Evolutionary conservation across 1,140 invertebrate species (phyloP), one percentile per base, ranked within the genome.

Genomic region (Pseudoatta argentina): DNA sequence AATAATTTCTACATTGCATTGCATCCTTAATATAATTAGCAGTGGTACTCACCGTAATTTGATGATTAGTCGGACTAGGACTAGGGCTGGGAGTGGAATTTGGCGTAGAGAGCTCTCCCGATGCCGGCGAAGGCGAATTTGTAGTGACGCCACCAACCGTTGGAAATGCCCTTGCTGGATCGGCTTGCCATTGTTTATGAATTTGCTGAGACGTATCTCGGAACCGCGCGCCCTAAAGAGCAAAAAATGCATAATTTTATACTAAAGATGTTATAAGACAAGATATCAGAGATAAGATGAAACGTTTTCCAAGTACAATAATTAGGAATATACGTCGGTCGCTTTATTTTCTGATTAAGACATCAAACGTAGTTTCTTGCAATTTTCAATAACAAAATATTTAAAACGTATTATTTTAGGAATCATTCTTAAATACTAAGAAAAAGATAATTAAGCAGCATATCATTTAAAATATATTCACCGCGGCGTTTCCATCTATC

Each of bases 151-250:
- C 91, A 78, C 93, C 93, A n/a, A 95, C 94, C 0, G 95, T 95
- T 21, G 95, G 95, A 89, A 95, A 95, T 39, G 95, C 93, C 85
- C 94, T 87, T 3, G 93, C 82, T 16, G 94, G 94, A 88, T 94
- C 93, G 53, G 93, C 93, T 79, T 94, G 94, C 95, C 95, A 95
- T 93, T 95, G 95, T 85, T 95, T 95, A 64, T 95, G 94, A 61
- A 95, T 95, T 85, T 95, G 94, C 61, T 95, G 94, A 57, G 95
- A 94, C 75, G 95, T 95, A 81, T 95, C 95, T 72, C 93, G 92
- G 85, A 95, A 95, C 91, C 95, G 93, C 71, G 94, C 93, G 55
- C 94, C 94, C 94, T 95, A 88, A 93, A 93, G 12, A 93, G 4
- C 57, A 61, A 73, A 53, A 73, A 66, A 3, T 39, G 59, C 30